These are phyloP conservation scores for Tenthredo notha DNA, from an alignment of 2,888 invertebrate species.

Conservation along the genomic window DNA sequence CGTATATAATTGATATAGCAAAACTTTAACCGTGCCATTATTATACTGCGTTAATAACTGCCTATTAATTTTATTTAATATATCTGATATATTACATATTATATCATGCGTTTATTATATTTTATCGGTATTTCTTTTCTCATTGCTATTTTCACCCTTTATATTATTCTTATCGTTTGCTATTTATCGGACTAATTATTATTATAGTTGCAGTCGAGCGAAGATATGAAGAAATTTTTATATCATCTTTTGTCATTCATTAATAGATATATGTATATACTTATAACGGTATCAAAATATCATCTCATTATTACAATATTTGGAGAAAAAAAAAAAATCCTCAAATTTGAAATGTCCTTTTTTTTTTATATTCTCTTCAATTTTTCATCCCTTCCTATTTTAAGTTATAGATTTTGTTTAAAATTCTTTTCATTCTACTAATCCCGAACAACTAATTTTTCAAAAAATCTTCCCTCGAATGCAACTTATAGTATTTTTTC, in stretches of 20 bases:
- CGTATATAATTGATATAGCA: neutral
- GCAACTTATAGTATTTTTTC: slow-evolving; percentile 54
- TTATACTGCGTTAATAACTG: neutral
- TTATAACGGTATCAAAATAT: slow-evolving; percentile 4
- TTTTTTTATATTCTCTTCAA: neutral
- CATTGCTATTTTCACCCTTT: neutral
- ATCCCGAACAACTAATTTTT: neutral
- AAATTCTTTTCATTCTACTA: neutral
- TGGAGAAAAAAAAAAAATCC: no score
- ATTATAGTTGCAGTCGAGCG: neutral
- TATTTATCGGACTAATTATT: neutral
- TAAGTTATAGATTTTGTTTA: neutral
- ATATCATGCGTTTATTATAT: neutral
- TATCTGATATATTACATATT: neutral
- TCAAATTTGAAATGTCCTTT: neutral
- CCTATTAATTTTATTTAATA: neutral
- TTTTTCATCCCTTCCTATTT: slow-evolving; percentile 2
- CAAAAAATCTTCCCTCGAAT: neutral
- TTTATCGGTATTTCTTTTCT: neutral
- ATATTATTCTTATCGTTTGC: neutral
- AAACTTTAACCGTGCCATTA: slow-evolving; percentile 4
- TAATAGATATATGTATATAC: neutral
- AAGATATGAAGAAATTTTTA: neutral
- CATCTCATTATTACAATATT: neutral
- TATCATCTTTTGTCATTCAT: neutral